These are phyloP conservation scores for Lutjanus argentimaculatus DNA, from an alignment of 2,797 vertebrate species.

Conservation along the genomic window DNA sequence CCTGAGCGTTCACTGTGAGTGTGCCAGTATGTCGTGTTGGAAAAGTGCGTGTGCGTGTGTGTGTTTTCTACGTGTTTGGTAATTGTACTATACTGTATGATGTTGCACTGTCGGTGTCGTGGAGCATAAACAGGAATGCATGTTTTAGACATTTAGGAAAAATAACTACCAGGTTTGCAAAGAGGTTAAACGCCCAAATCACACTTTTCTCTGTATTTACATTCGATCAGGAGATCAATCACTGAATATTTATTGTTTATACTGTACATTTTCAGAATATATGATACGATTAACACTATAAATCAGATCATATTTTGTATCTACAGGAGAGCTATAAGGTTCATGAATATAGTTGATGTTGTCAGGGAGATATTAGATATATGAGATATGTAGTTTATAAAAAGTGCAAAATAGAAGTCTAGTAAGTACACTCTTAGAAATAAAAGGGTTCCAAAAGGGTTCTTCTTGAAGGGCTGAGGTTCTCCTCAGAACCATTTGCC, in stretches of 20 bases:
- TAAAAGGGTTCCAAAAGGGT: no score
- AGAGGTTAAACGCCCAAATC: constrained; percentile 44
- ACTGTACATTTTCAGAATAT: constrained; percentile 78
- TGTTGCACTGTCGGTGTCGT: constrained; percentile 75
- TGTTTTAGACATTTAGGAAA: constrained; percentile 66
- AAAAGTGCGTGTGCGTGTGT: constrained; percentile 42
- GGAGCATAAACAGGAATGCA: constrained; percentile 71
- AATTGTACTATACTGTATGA: constrained; percentile 61
- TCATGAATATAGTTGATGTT: constrained; percentile 42
- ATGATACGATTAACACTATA: constrained; percentile 55
- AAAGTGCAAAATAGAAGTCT: not conserved
- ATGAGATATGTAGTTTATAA: constrained; percentile 23
- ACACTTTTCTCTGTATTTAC: constrained; percentile 52
- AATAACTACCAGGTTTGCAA: constrained; percentile 52
- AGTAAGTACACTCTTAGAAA: no score
- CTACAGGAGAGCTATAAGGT: constrained; percentile 56
- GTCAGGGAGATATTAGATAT: constrained; percentile 42
- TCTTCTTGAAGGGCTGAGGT: no score
- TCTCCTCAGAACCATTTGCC: no score
- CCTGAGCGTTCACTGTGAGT: constrained; percentile 76
- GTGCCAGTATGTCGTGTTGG: constrained; percentile 60
- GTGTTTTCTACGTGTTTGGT: constrained; percentile 62
- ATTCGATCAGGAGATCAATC: constrained; percentile 66
- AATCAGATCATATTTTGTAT: constrained; percentile 74
- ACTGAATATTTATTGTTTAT: constrained; percentile 82